These are phyloP conservation scores for Lepidothrix coronata DNA, from an alignment of 2,113 vertebrate species.

Conservation along the genomic window DNA sequence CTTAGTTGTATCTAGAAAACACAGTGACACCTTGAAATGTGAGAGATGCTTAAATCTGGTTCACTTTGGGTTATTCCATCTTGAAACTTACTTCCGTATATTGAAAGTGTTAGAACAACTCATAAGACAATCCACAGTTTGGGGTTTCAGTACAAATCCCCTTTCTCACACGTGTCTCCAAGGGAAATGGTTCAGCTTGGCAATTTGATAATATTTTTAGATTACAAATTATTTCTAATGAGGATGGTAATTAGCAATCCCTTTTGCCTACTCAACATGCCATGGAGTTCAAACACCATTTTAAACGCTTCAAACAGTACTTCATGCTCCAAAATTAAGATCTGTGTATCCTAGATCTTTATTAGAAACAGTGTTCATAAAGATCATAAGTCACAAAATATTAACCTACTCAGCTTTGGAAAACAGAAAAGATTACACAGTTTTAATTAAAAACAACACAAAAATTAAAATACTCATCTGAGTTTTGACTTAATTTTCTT, in stretches of 20 bases:
- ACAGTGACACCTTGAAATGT: neutral
- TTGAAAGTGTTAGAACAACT: neutral
- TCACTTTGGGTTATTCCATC: neutral
- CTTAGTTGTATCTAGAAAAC: neutral
- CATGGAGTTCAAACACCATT: neutral
- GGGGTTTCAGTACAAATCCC: neutral
- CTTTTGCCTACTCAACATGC: neutral
- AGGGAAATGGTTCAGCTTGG: neutral
- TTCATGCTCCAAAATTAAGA: neutral
- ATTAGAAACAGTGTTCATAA: neutral
- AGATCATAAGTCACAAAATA: neutral
- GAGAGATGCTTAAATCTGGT: neutral
- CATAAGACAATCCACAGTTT: neutral
- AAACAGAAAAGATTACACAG: neutral
- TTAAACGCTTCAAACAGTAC: neutral
- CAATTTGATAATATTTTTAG: neutral
- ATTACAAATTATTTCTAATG: neutral
- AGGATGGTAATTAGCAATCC: neutral
- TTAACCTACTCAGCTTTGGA: neutral
- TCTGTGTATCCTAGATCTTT: neutral
- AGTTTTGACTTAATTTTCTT: neutral
- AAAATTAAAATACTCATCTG: neutral
- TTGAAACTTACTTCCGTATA: neutral
- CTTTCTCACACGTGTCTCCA: neutral
- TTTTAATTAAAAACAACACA: neutral